Evolutionary conservation across 53 echinoderm and acorn worm genomes (phyloP).

Genomic region (Stichopus horrens): DNA sequence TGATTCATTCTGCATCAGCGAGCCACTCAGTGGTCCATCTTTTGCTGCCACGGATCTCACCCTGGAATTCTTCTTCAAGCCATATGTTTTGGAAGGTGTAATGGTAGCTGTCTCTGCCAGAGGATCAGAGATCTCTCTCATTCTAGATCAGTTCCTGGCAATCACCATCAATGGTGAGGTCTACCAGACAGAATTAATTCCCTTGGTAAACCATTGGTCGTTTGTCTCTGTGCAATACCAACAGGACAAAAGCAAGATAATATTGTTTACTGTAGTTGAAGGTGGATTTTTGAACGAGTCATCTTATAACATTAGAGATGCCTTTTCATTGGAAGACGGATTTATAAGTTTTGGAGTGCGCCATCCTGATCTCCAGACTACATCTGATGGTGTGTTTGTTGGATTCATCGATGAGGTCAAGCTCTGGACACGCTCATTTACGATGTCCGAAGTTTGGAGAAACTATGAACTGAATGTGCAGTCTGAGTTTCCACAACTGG

Average conservation of each 20-base stretch:
- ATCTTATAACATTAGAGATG: slow-evolving; percentile 45
- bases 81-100: neutral
- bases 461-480: slow-evolving; percentile 70
- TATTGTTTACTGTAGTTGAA: slow-evolving; percentile 57
- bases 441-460: slow-evolving; percentile 59
- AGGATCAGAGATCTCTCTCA: slow-evolving; percentile 54
- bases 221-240: slow-evolving; percentile 72
- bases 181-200: slow-evolving; percentile 64
- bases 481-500: slow-evolving; percentile 32
- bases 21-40: slow-evolving; percentile 53
- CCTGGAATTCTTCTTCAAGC: slow-evolving; percentile 66
- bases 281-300: slow-evolving; percentile 51
- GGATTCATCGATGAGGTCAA: slow-evolving; percentile 84
- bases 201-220: slow-evolving; percentile 59
- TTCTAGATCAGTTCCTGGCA: slow-evolving; percentile 60
- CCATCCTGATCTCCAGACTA: slow-evolving; percentile 52
- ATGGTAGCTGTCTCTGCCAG: slow-evolving; percentile 59
- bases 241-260: slow-evolving; percentile 46
- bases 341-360: slow-evolving; percentile 70
- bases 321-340: slow-evolving; percentile 63
- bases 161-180: slow-evolving; percentile 52
- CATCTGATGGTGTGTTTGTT: slow-evolving; percentile 54
- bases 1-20: slow-evolving; percentile 67
- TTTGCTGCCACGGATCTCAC: slow-evolving; percentile 58
- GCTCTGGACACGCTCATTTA: slow-evolving; percentile 72